Base-by-base conservation (phyloP, 37 sponge, comb jelly and placozoan species). In the Sycon ciliatum region DNA sequence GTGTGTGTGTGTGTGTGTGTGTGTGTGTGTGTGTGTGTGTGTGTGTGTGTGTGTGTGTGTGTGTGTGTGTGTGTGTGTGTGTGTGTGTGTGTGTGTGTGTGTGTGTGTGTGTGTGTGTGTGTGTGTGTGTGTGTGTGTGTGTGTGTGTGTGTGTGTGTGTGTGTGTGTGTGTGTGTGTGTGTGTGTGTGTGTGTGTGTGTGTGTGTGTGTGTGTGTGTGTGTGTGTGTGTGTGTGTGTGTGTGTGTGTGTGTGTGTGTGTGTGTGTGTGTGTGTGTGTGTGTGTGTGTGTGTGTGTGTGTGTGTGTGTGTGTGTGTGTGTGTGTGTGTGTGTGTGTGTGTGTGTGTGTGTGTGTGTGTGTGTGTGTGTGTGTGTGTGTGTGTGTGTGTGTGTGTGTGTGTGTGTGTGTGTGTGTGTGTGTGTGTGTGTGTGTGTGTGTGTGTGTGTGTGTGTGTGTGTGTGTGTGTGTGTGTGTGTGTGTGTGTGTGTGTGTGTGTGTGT, bases 1-100 rank as follows among this genome's bases (percentile, higher is more conserved):
- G 49, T 42, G 49, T 42, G 49, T 42, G 49, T 42, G 49, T 42
- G 49, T 42, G 49, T 42, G 49, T 42, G 49, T 42, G 49, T 42
- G 49, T 42, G 49, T 42, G 49, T 42, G 49, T 42, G 49, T 42
- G 49, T 42, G 49, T 42, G 49, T 42, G 49, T 42, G 49, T 42
- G 49, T 42, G 49, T 42, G 49, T 42, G 49, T 42, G 49, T 42
- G 49, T 42, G 49, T 42, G 49, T 42, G 49, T 42, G 49, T 42
- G 49, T 42, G 49, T 42, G 49, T 42, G 49, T 42, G 49, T 42
- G 49, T 42, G 49, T 42, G 49, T 42, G 49, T 42, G 49, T 42
- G 49, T 42, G 49, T 42, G 49, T 42, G 49, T 42, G 49, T 42
- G 49, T 42, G 49, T 42, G 49, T 42, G 49, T 42, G 49, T 42